These are phyloP conservation scores for Pseudochromis fuscus DNA, from an alignment of 2,797 vertebrate genomes.

Conservation along the genomic window DNA sequence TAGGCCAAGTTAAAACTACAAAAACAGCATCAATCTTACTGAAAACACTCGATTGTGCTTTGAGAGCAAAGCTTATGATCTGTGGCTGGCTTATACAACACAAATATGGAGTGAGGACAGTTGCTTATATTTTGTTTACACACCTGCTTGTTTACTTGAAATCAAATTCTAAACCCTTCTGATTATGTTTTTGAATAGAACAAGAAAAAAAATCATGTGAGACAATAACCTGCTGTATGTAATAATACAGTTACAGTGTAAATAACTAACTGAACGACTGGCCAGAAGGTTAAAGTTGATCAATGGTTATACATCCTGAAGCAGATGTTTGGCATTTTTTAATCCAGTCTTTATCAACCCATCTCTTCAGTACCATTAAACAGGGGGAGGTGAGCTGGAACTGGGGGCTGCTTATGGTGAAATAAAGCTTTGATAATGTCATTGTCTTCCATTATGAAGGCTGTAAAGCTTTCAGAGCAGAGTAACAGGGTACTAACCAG, in stretches of 20 bases:
- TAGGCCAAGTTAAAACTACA: neutral
- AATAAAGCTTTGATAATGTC: slow-evolving; percentile 71
- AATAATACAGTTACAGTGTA: neutral
- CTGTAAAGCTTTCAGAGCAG: slow-evolving; percentile 58
- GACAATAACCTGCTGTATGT: neutral
- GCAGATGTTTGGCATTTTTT: slow-evolving; percentile 38
- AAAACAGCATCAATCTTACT: neutral
- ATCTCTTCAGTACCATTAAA: slow-evolving; percentile 37
- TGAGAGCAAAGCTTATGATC: neutral
- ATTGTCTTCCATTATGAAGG: slow-evolving; percentile 48
- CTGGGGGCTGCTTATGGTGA: slow-evolving; percentile 34
- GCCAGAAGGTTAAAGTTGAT: neutral
- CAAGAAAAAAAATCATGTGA: neutral
- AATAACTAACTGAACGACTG: slow-evolving; percentile 2
- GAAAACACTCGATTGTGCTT: neutral
- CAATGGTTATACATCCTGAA: slow-evolving; percentile 5
- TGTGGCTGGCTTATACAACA: neutral
- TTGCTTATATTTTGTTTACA: neutral
- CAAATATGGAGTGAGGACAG: neutral
- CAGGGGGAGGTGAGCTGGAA: slow-evolving; percentile 31
- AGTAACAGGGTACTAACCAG: slow-evolving; percentile 30
- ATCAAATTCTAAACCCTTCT: no score
- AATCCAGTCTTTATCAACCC: slow-evolving; percentile 37
- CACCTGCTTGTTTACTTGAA: neutral
- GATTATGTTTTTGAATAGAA: neutral